These are phyloP conservation scores for Oreohelix idahoensis DNA, from an alignment of 1,140 invertebrate species.

Conservation along the genomic window DNA sequence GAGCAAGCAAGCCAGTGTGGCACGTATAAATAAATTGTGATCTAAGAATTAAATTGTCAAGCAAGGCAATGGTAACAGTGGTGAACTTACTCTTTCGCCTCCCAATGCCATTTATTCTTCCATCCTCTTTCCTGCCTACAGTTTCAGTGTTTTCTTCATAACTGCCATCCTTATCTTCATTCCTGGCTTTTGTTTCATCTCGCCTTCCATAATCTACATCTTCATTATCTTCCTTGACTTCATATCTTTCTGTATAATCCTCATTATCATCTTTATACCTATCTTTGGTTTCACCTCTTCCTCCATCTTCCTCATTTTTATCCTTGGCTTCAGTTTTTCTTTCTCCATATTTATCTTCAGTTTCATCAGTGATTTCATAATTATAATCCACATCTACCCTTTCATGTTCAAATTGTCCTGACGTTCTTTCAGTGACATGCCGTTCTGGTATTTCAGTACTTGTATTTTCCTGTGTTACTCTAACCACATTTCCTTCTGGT, in stretches of 20 bases:
- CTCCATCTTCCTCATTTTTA: background rate
- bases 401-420: background rate
- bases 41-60: conserved; percentile 6
- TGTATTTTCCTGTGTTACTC: background rate
- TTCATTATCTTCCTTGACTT: background rate
- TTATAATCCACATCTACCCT: background rate
- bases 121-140: background rate
- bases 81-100: conserved; percentile 8
- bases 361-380: background rate
- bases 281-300: background rate
- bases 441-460: background rate
- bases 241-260: background rate
- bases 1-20: background rate
- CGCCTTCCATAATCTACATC: background rate
- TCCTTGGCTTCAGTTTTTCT: background rate
- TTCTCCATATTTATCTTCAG: background rate
- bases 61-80: background rate
- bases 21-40: background rate
- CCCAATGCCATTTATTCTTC: background rate
- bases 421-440: background rate
- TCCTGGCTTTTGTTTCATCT: background rate
- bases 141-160: background rate
- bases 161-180: background rate
- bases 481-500: background rate
- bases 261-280: background rate